These are phyloP conservation scores for Eubasilissa regina DNA, from an alignment of 1,140 invertebrate genomes.

Conservation along the genomic window DNA sequence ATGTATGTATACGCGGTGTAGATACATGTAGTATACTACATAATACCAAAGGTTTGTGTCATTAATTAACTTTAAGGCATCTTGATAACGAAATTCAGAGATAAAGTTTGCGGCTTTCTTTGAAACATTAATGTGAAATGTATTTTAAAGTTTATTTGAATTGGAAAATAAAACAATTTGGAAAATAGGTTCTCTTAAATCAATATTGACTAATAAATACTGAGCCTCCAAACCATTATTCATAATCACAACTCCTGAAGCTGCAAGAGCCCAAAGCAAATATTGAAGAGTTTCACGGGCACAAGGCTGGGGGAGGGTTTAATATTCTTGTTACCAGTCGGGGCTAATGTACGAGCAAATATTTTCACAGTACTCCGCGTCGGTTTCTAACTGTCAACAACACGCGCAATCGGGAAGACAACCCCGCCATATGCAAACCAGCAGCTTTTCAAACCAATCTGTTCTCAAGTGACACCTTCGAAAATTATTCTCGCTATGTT, in stretches of 20 bases:
- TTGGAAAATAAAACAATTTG: no score
- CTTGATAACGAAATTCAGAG: no score
- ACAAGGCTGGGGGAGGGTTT: neutral
- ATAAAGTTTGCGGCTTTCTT: no score
- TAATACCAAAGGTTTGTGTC: no score
- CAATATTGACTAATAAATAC: neutral
- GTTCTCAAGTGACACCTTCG: neutral
- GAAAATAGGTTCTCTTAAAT: neutral
- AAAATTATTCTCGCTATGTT: neutral
- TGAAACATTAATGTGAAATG: no score
- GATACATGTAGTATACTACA: no score
- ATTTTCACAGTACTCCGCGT: slow-evolving; percentile 66
- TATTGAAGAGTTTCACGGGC: neutral
- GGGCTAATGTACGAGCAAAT: slow-evolving; percentile 65
- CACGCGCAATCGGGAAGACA: slow-evolving; percentile 62
- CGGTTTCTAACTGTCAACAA: slow-evolving; percentile 63
- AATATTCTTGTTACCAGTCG: slow-evolving; percentile 19
- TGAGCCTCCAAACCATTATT: neutral
- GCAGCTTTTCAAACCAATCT: neutral
- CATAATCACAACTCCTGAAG: neutral
- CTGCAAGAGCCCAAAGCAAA: neutral
- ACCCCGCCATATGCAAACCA: slow-evolving; percentile 32
- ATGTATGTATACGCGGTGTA: no score
- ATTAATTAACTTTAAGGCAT: no score
- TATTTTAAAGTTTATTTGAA: no score